phyloP scores from a whole-genome alignment of 1,140 invertebrate genomes.

The Carcinoscorpius rotundicauda region DNA sequence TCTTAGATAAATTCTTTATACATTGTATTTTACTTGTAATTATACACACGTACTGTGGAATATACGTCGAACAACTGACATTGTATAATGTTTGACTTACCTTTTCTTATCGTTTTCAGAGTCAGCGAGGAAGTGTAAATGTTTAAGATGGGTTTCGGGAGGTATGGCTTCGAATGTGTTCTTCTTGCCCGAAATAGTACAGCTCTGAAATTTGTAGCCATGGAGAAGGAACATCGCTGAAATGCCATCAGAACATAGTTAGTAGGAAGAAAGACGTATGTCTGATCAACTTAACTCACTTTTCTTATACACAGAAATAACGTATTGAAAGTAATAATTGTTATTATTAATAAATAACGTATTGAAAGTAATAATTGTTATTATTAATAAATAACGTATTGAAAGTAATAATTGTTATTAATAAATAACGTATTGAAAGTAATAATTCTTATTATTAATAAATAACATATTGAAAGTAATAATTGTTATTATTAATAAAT shows the following conservation, averaged over 20 bases:
- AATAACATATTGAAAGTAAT: too few relatives aligned
- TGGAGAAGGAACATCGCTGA: constrained; percentile 81
- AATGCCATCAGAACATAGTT: background rate
- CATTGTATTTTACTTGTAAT: background rate
- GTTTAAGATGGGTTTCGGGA: constrained; percentile 66
- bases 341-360: background rate
- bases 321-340: background rate
- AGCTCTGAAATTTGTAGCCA: constrained; percentile 74
- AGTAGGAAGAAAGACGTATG: background rate
- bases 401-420: too few relatives aligned
- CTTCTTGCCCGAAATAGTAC: constrained; percentile 51
- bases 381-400: background rate
- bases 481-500: too few relatives aligned
- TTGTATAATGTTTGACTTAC: constrained; percentile 38
- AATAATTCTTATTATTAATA: too few relatives aligned
- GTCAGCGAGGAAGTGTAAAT: constrained; percentile 85
- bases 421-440: too few relatives aligned
- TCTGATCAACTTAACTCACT: background rate
- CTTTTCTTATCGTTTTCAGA: constrained; percentile 90
- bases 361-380: background rate
- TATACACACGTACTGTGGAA: too few relatives aligned
- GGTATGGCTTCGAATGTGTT: constrained; percentile 85
- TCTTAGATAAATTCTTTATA: background rate
- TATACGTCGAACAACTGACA: too few relatives aligned
- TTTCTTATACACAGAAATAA: background rate